These are phyloP conservation scores for Paracanthobrama guichenoti DNA, from an alignment of 2,113 vertebrate species.

Conservation along the genomic window DNA sequence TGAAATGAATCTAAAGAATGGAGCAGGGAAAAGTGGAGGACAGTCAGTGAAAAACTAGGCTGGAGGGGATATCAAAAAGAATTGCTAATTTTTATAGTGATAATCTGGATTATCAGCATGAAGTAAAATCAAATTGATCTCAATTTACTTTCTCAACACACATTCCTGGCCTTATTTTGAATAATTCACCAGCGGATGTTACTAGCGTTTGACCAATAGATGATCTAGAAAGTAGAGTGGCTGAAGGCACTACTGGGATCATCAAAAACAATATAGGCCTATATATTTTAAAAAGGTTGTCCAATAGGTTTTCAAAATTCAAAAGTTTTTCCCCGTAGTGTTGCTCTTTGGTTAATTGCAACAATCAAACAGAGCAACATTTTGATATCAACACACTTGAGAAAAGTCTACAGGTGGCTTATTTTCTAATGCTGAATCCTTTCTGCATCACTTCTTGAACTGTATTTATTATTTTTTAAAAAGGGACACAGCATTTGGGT, in stretches of 20 bases:
- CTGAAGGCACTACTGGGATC: not conserved
- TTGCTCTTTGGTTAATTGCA: not conserved
- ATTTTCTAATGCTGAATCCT: not conserved
- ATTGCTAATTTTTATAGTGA: not conserved
- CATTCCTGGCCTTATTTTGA: not conserved
- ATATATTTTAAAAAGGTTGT: not conserved
- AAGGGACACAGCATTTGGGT: not conserved
- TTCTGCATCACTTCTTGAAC: not conserved
- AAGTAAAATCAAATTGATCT: not conserved
- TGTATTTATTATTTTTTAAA: not conserved
- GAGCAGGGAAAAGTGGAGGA: not conserved
- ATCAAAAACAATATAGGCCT: not conserved
- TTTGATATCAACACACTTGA: not conserved
- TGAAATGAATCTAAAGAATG: not conserved
- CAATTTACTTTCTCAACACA: not conserved
- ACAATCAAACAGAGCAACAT: not conserved
- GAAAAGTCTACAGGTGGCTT: not conserved
- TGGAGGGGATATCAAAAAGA: not conserved
- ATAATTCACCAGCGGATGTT: not conserved
- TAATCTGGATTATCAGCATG: not conserved
- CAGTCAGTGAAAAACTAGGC: not conserved
- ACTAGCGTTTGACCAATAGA: not conserved
- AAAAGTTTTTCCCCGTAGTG: too few relatives aligned
- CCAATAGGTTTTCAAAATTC: not conserved
- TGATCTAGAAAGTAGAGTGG: not conserved